A percentile compares a stretch with the other conserved stretches of the same genome.
phyloP scores from a whole-genome alignment of 2,797 vertebrate genomes.

The Enteromius fasciolatus region DNA sequence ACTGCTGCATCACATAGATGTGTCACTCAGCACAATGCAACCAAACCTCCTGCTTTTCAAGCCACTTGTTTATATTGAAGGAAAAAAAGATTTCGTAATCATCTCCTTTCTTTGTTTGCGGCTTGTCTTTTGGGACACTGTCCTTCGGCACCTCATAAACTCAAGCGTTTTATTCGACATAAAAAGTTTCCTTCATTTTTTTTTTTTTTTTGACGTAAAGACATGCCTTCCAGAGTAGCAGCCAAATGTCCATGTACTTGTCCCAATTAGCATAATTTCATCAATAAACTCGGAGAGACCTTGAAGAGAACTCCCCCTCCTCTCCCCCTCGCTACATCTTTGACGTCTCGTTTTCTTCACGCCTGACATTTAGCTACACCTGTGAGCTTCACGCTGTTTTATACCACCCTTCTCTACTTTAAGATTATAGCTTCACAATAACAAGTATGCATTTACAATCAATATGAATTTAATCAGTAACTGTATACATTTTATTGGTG shows the following conservation, averaged over 20 bases:
- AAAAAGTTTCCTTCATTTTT: slow-evolving; percentile 22
- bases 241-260: slow-evolving; percentile 57
- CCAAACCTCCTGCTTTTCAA: slow-evolving; percentile 35
- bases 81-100: slow-evolving; percentile 24
- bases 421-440: not conserved
- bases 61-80: slow-evolving; percentile 29
- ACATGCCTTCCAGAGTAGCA: slow-evolving; percentile 32
- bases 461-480: not conserved
- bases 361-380: slow-evolving; percentile 46
- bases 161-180: not conserved
- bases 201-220: not conserved
- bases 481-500: not conserved
- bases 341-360: slow-evolving; percentile 44
- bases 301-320: slow-evolving; percentile 50
- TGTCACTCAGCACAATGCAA: slow-evolving; percentile 22
- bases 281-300: slow-evolving; percentile 63
- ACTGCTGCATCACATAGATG: slow-evolving; percentile 41
- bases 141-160: slow-evolving; percentile 33
- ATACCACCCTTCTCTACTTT: not conserved
- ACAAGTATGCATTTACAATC: not conserved
- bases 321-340: slow-evolving; percentile 30
- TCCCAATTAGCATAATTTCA: slow-evolving; percentile 62
- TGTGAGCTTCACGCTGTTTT: not conserved
- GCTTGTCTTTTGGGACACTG: slow-evolving; percentile 4
- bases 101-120: slow-evolving; percentile 31